A percentile compares a stretch with the other conserved stretches of the same genome.
Conservation (phyloP, 2,113 vertebrate species). For the Leptobrachium ailaonicum region DNA sequence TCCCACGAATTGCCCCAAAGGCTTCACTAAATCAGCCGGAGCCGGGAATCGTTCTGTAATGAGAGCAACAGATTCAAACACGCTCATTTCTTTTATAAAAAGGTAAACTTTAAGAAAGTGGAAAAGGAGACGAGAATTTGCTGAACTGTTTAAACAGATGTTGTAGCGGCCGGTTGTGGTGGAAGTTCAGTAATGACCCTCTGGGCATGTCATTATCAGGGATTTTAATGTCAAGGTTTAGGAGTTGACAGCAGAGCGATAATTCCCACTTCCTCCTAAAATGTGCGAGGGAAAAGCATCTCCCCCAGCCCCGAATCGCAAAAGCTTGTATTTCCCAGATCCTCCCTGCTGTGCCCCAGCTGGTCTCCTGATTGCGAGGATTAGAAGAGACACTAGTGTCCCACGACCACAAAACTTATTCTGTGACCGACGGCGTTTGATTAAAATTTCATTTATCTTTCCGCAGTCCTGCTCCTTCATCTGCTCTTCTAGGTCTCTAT, state of each 20-base stretch:
- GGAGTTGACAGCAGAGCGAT: background rate
- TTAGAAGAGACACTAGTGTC: too few species aligned
- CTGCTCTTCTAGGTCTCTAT: background rate
- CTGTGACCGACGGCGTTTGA: too few species aligned
- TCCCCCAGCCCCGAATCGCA: too few species aligned
- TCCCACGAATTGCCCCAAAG: too few species aligned
- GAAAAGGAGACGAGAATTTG: background rate
- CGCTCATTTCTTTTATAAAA: background rate
- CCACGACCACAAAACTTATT: too few species aligned
- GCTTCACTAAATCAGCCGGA: background rate
- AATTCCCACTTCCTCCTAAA: background rate
- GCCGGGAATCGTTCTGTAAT: background rate
- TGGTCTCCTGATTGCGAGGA: too few species aligned
- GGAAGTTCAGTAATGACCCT: background rate
- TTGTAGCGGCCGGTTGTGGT: background rate
- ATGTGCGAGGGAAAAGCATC: too few species aligned
- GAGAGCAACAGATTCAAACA: background rate
- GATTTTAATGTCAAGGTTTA: background rate
- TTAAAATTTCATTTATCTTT: background rate
- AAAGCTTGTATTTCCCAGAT: too few species aligned
- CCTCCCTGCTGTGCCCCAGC: too few species aligned
- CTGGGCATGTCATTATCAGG: background rate
- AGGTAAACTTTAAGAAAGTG: background rate
- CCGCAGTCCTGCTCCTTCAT: background rate
- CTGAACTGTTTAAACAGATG: background rate